Evolutionary conservation across 2,888 invertebrate genomes (phyloP).

Genomic region (Apamea crenata): DNA sequence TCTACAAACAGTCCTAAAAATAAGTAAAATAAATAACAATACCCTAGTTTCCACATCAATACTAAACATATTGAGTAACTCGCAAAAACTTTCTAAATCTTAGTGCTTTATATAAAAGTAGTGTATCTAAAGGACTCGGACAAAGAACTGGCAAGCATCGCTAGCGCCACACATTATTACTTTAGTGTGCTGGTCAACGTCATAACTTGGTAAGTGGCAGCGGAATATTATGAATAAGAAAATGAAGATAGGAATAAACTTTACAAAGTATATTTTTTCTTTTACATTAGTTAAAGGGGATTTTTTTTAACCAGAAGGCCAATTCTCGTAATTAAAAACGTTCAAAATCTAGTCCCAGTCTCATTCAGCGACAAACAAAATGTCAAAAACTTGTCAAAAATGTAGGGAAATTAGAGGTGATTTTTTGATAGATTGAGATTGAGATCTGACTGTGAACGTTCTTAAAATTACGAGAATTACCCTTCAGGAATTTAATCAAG

Average conservation of each 20-base stretch:
- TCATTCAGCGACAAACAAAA: too few species aligned
- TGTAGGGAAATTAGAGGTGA: too few species aligned
- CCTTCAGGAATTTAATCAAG: neutral
- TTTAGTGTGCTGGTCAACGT: constrained; percentile 32
- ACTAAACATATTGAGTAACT: constrained; percentile 15
- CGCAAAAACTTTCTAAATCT: constrained; percentile 25
- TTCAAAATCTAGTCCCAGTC: too few species aligned
- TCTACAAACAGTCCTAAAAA: neutral
- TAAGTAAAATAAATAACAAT: neutral
- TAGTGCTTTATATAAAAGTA: constrained; percentile 22
- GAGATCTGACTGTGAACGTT: too few species aligned
- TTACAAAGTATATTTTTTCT: too few species aligned
- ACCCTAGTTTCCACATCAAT: neutral
- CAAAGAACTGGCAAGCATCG: constrained; percentile 32
- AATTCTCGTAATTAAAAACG: too few species aligned
- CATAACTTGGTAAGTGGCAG: constrained; percentile 39
- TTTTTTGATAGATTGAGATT: too few species aligned
- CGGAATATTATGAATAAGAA: neutral
- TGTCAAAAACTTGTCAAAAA: too few species aligned
- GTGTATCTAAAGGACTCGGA: constrained; percentile 47
- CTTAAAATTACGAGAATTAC: too few species aligned
- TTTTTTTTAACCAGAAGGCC: too few species aligned
- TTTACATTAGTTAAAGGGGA: too few species aligned
- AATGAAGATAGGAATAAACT: neutral
- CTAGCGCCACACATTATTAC: constrained; percentile 56